Evolutionary conservation across 2,888 invertebrate species (phyloP).

Genomic region (Drosophila eohydei): DNA sequence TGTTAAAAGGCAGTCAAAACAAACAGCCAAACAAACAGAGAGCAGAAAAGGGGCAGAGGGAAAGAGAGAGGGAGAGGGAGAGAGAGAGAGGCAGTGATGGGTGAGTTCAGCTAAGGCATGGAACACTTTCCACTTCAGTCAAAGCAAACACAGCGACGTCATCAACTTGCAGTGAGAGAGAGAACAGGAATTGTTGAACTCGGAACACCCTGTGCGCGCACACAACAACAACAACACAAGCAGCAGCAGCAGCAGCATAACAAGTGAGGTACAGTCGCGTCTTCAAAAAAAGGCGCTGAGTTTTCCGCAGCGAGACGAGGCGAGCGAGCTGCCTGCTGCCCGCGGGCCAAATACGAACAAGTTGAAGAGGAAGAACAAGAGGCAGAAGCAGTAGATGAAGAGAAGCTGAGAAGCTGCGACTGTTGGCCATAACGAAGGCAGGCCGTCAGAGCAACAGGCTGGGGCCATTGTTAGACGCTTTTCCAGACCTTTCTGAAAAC

Average conservation of each 20-base stretch:
- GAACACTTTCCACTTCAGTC: conserved; percentile 51
- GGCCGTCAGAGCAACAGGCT: background rate
- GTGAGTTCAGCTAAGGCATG: background rate
- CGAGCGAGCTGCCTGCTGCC: conserved; percentile 36
- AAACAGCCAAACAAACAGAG: conserved; percentile 52
- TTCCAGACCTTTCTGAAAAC: conserved; percentile 37
- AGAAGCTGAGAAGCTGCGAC: conserved; percentile 6
- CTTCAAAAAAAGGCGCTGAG: conserved; percentile 48
- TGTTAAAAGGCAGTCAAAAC: conserved; percentile 45
- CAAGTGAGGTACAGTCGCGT: conserved; percentile 63
- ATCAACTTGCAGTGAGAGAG: conserved; percentile 10
- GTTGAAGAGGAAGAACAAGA: conserved; percentile 1
- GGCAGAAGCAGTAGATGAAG: background rate
- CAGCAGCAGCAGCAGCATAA: background rate
- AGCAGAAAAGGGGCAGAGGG: background rate
- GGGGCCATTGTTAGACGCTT: conserved; percentile 26
- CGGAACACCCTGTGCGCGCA: conserved; percentile 51
- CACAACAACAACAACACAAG: background rate
- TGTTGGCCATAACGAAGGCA: conserved; percentile 9
- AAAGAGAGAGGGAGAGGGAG: background rate
- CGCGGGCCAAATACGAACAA: conserved; percentile 27
- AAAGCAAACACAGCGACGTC: conserved; percentile 40
- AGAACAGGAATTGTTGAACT: conserved; percentile 30
- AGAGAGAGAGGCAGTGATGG: background rate
- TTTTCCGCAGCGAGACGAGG: conserved; percentile 50